Percentiles rank a stretch among this genome's conserved stretches.
These are phyloP conservation scores for Champsocephalus gunnari DNA, from an alignment of 2,797 vertebrate genomes.

Conservation along the genomic window DNA sequence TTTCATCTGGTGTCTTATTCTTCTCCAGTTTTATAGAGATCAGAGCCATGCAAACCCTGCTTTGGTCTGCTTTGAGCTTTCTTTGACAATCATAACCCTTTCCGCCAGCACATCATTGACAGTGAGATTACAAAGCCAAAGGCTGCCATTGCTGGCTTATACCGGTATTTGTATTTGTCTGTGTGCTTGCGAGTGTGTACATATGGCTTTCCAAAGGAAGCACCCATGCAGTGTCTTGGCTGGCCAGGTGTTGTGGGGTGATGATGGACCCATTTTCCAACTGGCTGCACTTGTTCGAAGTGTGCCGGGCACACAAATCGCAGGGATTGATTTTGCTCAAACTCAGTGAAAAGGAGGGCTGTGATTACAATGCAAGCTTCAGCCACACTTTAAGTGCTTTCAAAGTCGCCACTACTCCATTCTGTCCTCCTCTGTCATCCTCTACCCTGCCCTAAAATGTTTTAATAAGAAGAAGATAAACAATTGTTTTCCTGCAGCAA, in stretches of 20 bases:
- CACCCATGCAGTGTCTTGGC: constrained; percentile 57
- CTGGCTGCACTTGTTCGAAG: constrained; percentile 89
- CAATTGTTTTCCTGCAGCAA: constrained; percentile 30
- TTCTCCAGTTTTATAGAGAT: constrained; percentile 51
- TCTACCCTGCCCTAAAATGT: not conserved
- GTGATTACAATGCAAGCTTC: constrained; percentile 72
- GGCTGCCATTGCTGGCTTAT: constrained; percentile 39
- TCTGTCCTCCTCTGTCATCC: constrained; percentile 4
- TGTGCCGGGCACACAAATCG: constrained; percentile 85
- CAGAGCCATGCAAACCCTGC: constrained; percentile 36
- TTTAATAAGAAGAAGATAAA: constrained; percentile 44
- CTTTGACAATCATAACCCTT: constrained; percentile 60
- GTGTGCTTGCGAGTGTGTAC: constrained; percentile 5
- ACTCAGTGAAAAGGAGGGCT: constrained; percentile 59
- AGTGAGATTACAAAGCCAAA: constrained; percentile 65
- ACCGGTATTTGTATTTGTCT: constrained; percentile 3
- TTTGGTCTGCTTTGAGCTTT: constrained; percentile 52
- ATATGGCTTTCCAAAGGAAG: constrained; percentile 62
- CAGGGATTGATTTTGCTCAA: constrained; percentile 86
- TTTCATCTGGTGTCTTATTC: constrained; percentile 37
- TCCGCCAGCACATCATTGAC: constrained; percentile 48
- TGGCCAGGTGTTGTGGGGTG: constrained; percentile 82
- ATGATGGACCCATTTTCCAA: constrained; percentile 91
- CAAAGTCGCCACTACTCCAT: constrained; percentile 32
- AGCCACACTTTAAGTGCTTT: constrained; percentile 73